phyloP scores from a whole-genome alignment of 2,888 invertebrate genomes.

The Sarcophaga caerulescens region DNA sequence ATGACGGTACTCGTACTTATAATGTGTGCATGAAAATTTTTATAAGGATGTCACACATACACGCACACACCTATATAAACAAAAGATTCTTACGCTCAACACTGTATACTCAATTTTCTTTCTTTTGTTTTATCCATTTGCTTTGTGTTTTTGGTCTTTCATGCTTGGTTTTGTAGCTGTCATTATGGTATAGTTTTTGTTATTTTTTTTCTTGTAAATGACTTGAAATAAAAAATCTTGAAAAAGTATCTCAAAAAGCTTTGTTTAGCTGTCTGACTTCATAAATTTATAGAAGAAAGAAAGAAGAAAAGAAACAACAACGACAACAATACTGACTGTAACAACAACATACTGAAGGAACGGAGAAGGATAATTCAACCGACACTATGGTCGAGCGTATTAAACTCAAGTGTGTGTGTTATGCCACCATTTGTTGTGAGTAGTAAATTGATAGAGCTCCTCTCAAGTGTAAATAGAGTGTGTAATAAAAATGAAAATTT shows the following conservation, averaged over 20 bases:
- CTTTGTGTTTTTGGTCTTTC: background rate
- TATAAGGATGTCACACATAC: background rate
- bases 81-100: background rate
- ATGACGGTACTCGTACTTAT: constrained; percentile 18
- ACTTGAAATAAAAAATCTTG: constrained; percentile 14
- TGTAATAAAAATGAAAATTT: too few relatives aligned
- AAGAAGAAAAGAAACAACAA: background rate
- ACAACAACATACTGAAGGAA: background rate
- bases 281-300: constrained; percentile 17
- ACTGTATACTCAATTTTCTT: constrained; percentile 1
- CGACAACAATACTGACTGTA: background rate
- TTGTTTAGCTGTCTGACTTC: constrained; percentile 32
- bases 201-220: constrained; percentile 12
- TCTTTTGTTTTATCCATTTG: background rate
- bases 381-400: constrained; percentile 2
- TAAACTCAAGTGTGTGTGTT: background rate
- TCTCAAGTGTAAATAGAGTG: too few relatives aligned
- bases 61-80: background rate
- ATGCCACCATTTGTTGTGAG: background rate
- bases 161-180: background rate
- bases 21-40: background rate
- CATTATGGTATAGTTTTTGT: background rate
- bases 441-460: too few relatives aligned
- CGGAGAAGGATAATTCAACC: background rate
- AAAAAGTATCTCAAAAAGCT: background rate